Evolutionary conservation across 2,113 vertebrate species (phyloP), one percentile per base, ranked within the genome.

Genomic region (Gopherus evgoodei): DNA sequence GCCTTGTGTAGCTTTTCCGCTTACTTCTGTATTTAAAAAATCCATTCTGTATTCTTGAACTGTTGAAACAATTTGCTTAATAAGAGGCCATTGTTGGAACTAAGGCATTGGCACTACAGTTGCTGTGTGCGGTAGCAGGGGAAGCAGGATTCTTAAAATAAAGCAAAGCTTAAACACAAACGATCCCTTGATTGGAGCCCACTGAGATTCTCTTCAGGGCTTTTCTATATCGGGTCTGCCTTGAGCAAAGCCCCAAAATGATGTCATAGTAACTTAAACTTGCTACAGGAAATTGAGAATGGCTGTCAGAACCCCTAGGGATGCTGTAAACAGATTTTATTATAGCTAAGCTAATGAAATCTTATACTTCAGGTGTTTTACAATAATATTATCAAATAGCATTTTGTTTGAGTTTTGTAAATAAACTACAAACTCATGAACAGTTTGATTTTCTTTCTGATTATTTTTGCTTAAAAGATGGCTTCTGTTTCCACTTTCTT

Each of bases 121-220:
- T 93, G 93, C 69, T 93, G 92, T 86, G 97, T 80, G 93, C 94
- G 92, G 90, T 95, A 91, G 85, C 89, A 96, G 94, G 53, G 96
- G 75, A 89, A 25, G 62, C 88, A 86, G 97, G 97, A 57, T 87
- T 92, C 86, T 84, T 84, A 81, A 86, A 95, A 90, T 81, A 94
- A 95, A 97, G 80, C 90, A 94, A 95, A 96, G 65, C 79, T 89
- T 89, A 90, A 95, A 90, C 56, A 98, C 95, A 97, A 96, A 98
- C 98, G 97, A 97, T 98, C 97, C 96, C 96, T 91, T 97, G 94
- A 79, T 85, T 95, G 97, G 89, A 98, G 96, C 96, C 90, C 96
- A 91, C 81, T 95, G 97, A 87, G 57, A 69, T 78, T 65, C 81
- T 85, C 93, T 89, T 80, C 83, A 17, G 90, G 91, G 91, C 93